Percentiles rank a stretch among this genome's conserved stretches.
These are phyloP conservation scores for Nyctibius bracteatus DNA, from an alignment of 2,113 vertebrate genomes.

Conservation along the genomic window DNA sequence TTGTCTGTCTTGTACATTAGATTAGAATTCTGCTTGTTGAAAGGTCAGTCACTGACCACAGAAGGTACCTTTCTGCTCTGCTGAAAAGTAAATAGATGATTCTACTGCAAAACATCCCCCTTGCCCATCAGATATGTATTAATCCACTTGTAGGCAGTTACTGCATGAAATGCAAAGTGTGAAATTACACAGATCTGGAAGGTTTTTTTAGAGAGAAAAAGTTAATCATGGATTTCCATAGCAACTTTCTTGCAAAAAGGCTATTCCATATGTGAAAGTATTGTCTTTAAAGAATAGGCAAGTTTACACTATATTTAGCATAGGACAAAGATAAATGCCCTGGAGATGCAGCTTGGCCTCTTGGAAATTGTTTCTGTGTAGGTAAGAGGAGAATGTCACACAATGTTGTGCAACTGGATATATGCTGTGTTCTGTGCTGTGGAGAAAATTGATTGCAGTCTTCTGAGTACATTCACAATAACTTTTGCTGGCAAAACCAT, in stretches of 20 bases:
- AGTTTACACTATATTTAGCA: background rate
- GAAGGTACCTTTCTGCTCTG: background rate
- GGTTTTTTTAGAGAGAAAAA: background rate
- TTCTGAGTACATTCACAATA: background rate
- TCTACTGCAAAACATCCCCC: constrained; percentile 8
- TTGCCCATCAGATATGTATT: background rate
- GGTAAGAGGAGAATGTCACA: background rate
- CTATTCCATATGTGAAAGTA: background rate
- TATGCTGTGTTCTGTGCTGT: background rate
- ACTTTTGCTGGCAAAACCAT: background rate
- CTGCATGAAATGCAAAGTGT: background rate
- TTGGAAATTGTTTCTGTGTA: background rate
- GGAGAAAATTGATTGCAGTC: background rate
- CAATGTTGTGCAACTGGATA: background rate
- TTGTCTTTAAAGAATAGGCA: constrained; percentile 5
- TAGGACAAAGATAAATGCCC: background rate
- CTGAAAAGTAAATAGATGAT: constrained; percentile 3
- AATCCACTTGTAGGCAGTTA: background rate
- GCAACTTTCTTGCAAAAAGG: background rate
- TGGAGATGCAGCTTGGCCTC: background rate
- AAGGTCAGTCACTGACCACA: background rate
- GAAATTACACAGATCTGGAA: background rate
- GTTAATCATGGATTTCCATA: constrained; percentile 2
- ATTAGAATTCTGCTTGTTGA: background rate
- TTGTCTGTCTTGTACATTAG: background rate